Evolutionary conservation across 2,797 vertebrate species (phyloP).

Genomic region (Sparidentex hasta): DNA sequence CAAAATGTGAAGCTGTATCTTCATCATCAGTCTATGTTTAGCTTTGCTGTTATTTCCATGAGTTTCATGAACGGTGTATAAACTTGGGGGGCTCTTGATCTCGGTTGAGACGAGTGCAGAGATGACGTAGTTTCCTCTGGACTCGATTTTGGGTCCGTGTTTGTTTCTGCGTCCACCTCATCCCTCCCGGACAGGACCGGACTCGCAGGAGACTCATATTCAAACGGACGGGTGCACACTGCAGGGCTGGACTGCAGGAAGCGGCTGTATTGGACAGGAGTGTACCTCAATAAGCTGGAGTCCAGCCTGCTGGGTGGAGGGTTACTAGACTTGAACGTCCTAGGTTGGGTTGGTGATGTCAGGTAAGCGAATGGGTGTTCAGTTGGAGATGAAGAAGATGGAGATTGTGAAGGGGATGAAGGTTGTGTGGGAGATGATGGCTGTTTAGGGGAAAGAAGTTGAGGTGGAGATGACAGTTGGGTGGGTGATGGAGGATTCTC

Average conservation of each 20-base stretch:
- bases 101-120: constrained; percentile 23
- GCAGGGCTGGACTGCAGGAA: constrained; percentile 64
- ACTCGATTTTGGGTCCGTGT: constrained; percentile 23
- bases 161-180: constrained; percentile 52
- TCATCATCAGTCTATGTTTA: constrained; percentile 72
- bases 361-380: constrained; percentile 45
- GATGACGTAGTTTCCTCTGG: constrained; percentile 45
- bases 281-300: constrained; percentile 83
- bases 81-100: constrained; percentile 74
- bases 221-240: constrained; percentile 13
- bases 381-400: constrained; percentile 12
- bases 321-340: constrained; percentile 56
- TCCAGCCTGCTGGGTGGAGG: constrained; percentile 80
- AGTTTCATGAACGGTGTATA: constrained; percentile 93
- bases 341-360: constrained; percentile 42
- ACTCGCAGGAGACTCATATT: constrained; percentile 41
- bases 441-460: background rate
- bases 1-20: background rate
- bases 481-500: constrained; percentile 9
- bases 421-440: constrained; percentile 2
- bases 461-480: background rate
- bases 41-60: constrained; percentile 88
- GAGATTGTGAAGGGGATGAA: constrained; percentile 9
- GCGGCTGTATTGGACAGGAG: constrained; percentile 83
- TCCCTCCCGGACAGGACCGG: constrained; percentile 46